These are phyloP conservation scores for Chaetodon trifasciatus DNA, from an alignment of 2,797 vertebrate genomes.

Conservation along the genomic window DNA sequence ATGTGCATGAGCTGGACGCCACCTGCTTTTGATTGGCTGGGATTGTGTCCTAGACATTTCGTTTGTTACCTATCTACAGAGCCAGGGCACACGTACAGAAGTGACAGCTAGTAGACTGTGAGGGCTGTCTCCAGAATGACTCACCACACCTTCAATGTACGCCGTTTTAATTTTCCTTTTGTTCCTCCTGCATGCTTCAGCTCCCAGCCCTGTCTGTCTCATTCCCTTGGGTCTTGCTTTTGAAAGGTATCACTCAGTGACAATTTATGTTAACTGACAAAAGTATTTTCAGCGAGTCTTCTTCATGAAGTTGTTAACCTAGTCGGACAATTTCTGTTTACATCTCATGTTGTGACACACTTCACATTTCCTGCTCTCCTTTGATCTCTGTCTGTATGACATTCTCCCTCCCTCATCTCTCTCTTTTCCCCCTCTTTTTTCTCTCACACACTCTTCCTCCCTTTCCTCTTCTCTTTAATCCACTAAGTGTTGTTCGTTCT, in stretches of 20 bases:
- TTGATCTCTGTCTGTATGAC: slow-evolving; percentile 4
- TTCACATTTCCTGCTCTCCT: slow-evolving; percentile 25
- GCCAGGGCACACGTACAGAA: too few relatives aligned
- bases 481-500: slow-evolving; percentile 36
- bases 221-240: slow-evolving; percentile 8
- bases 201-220: not conserved
- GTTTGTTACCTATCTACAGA: too few relatives aligned
- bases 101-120: too few relatives aligned
- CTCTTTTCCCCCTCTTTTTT: not conserved
- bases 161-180: not conserved
- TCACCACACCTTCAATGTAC: not conserved
- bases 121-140: too few relatives aligned
- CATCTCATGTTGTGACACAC: slow-evolving; percentile 9
- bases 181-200: not conserved
- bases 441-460: slow-evolving; percentile 11
- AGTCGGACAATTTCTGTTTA: slow-evolving; percentile 5
- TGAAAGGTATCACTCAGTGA: slow-evolving; percentile 11
- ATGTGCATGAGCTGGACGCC: too few relatives aligned
- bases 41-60: too few relatives aligned
- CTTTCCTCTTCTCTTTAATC: slow-evolving; percentile 52
- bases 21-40: too few relatives aligned
- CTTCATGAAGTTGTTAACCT: slow-evolving; percentile 4
- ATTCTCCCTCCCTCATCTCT: slow-evolving; percentile 1
- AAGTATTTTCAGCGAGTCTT: slow-evolving; percentile 8
- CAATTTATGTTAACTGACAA: slow-evolving; percentile 31